Evolutionary conservation across 2,113 vertebrate genomes (phyloP).

Genomic region (Chaenogobius annularis): DNA sequence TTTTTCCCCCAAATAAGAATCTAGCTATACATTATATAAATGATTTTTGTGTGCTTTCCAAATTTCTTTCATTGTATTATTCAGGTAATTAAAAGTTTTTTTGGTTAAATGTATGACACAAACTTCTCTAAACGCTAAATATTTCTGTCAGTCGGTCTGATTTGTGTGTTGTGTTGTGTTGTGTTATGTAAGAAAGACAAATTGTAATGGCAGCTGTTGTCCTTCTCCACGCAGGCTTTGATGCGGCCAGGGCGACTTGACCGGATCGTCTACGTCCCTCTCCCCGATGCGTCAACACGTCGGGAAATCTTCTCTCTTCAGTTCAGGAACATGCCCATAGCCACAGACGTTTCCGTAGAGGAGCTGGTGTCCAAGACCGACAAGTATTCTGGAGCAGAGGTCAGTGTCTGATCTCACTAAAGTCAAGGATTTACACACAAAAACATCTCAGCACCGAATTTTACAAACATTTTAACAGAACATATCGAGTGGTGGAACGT

Average conservation of each 20-base stretch:
- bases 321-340: conserved; percentile 85
- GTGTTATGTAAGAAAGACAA: conserved; percentile 19
- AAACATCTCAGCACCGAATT: neutral
- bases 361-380: conserved; percentile 81
- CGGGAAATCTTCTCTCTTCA: conserved; percentile 87
- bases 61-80: too few relatives aligned
- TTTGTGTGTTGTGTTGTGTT: too few relatives aligned
- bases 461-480: neutral
- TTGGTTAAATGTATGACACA: too few relatives aligned
- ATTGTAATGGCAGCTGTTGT: neutral
- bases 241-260: conserved; percentile 96
- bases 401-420: conserved; percentile 63
- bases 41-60: too few relatives aligned
- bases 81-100: too few relatives aligned
- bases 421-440: neutral
- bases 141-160: neutral
- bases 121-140: neutral
- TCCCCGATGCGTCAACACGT: conserved; percentile 87
- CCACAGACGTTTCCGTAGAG: conserved; percentile 77
- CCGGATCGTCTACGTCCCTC: conserved; percentile 89
- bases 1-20: too few relatives aligned
- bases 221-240: conserved; percentile 81
- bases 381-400: conserved; percentile 95
- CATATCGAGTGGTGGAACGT: neutral
- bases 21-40: neutral